These are phyloP conservation scores for Tineola bisselliella DNA, from an alignment of 2,888 invertebrate species.

Conservation along the genomic window DNA sequence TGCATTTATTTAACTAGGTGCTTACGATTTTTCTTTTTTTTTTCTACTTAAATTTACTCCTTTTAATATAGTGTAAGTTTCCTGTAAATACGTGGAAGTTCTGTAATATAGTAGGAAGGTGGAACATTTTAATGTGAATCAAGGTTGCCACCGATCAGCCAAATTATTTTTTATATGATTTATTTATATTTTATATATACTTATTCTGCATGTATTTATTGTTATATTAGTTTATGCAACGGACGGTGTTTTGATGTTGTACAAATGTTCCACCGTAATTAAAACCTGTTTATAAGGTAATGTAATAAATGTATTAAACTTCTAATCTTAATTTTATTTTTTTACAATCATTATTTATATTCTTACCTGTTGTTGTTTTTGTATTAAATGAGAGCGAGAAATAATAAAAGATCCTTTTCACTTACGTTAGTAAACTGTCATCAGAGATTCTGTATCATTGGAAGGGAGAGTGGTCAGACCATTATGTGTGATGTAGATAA, in stretches of 20 bases:
- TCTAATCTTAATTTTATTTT: not conserved
- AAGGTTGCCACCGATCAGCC: not conserved
- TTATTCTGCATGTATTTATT: not conserved
- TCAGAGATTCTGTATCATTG: too few species aligned
- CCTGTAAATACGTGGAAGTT: not conserved
- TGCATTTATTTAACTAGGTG: slow-evolving; percentile 1
- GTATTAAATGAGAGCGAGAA: too few species aligned
- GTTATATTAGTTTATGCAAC: not conserved
- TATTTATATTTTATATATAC: not conserved
- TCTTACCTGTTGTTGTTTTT: too few species aligned
- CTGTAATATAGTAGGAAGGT: not conserved
- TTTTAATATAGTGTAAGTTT: not conserved
- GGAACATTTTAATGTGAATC: not conserved
- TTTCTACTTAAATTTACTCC: not conserved
- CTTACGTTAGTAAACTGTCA: too few species aligned
- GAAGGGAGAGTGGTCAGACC: too few species aligned
- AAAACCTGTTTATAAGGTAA: slow-evolving; percentile 47
- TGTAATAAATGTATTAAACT: slow-evolving; percentile 42
- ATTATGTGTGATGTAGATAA: too few species aligned
- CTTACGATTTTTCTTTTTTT: not conserved
- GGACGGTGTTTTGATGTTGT: not conserved
- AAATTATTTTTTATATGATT: not conserved
- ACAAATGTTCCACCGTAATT: slow-evolving; percentile 49
- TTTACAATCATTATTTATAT: not conserved
- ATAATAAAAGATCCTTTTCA: too few species aligned